Conservation (phyloP, 2,113 vertebrate species). For the Tetraodon nigroviridis region DNA sequence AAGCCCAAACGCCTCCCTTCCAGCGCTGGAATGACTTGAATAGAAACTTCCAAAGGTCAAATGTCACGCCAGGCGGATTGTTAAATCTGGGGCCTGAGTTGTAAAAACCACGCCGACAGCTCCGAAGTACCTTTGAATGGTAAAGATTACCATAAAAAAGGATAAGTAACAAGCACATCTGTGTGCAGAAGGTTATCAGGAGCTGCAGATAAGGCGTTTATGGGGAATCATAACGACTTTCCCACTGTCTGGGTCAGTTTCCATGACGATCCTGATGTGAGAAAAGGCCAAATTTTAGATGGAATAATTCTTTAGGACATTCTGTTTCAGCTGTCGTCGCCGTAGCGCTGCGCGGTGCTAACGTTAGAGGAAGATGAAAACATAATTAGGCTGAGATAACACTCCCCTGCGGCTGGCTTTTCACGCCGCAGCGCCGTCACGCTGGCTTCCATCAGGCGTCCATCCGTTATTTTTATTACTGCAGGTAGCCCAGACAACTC, state of each 20-base stretch:
- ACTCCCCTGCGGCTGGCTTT: constrained; percentile 36
- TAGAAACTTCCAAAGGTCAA: constrained; percentile 12
- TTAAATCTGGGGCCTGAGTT: neutral
- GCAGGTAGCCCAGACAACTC: constrained; percentile 56
- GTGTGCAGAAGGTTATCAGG: constrained; percentile 32
- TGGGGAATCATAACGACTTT: constrained; percentile 23
- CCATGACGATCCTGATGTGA: constrained; percentile 28
- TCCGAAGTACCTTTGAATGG: constrained; percentile 10
- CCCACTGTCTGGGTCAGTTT: constrained; percentile 34
- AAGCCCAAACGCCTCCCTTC: constrained; percentile 34
- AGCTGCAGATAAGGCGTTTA: constrained; percentile 24
- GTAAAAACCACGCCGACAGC: constrained; percentile 9
- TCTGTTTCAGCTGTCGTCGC: constrained; percentile 38
- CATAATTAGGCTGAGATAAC: constrained; percentile 43
- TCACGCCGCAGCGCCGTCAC: constrained; percentile 24
- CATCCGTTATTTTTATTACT: constrained; percentile 54
- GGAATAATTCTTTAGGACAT: constrained; percentile 27
- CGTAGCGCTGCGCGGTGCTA: constrained; percentile 20
- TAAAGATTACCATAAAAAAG: constrained; percentile 25
- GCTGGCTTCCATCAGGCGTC: constrained; percentile 62
- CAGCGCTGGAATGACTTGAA: constrained; percentile 5
- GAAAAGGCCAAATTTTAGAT: constrained; percentile 23
- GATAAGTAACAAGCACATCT: constrained; percentile 9
- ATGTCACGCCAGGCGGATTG: constrained; percentile 16
- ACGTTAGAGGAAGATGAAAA: constrained; percentile 24